A percentile compares a stretch with the other conserved stretches of the same genome.
Conservation (phyloP, 2,113 vertebrate genomes). For the Sapayoa aenigma region DNA sequence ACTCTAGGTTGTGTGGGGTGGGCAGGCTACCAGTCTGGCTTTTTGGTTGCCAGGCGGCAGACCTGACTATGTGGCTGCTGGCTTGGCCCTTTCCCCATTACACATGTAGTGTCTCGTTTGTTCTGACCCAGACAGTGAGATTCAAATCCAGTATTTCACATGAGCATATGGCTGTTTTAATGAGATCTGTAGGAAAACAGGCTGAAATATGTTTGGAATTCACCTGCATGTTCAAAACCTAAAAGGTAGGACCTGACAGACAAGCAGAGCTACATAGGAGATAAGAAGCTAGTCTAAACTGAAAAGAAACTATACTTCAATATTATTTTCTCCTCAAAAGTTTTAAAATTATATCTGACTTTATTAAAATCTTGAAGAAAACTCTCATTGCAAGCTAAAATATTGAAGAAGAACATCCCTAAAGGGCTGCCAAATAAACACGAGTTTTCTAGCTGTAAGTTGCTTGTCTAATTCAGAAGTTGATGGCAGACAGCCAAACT, state of each 20-base stretch:
- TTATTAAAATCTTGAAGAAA: slow-evolving; percentile 16
- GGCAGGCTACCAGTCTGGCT: no score
- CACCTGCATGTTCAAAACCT: not conserved
- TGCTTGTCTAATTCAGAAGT: slow-evolving; percentile 28
- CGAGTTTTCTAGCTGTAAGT: slow-evolving; percentile 2
- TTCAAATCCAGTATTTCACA: no score
- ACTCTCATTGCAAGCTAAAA: not conserved
- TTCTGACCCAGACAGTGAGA: no score
- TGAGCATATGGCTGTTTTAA: not conserved
- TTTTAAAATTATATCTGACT: not conserved
- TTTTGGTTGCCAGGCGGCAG: no score
- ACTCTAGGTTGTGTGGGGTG: no score
- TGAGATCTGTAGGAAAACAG: not conserved
- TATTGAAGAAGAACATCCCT: slow-evolving; percentile 28
- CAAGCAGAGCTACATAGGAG: not conserved
- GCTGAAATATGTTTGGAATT: not conserved
- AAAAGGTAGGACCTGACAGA: not conserved
- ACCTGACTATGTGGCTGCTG: no score
- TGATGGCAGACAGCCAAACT: slow-evolving; percentile 36
- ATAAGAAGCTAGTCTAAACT: not conserved
- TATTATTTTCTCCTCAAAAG: not conserved
- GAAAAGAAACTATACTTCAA: not conserved
- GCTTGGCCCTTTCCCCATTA: no score
- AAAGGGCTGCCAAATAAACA: slow-evolving; percentile 20
- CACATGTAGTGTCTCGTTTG: no score